Base-by-base conservation (phyloP, 2,888 invertebrate genomes). In the Orchesella flavescens region DNA sequence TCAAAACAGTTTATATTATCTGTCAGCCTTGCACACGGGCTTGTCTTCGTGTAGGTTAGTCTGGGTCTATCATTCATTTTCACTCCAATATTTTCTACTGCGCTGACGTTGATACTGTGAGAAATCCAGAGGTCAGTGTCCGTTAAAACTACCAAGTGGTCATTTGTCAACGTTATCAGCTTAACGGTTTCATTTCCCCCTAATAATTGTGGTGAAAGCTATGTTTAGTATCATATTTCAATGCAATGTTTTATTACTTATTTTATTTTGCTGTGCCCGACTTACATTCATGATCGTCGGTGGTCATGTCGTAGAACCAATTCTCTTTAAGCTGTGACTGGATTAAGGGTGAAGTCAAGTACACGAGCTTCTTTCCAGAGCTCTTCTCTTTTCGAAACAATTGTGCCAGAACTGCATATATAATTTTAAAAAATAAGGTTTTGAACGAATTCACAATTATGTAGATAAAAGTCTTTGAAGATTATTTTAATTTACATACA, bases 101-200 rank as follows among this genome's bases (percentile, higher is more conserved):
- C 63, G 17, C 78, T 77, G 15, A 53, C 63, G 21, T 83, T 85
- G 1, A 87, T 53, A 24, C 80, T 76, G 9, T 73, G 53, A 1
- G 85, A 85, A 10, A 87, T 84, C 69, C 81, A 85, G 12, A 87
- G n/a, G 4, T 81, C 65, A 4, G 34, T 81, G 2, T 75, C 53
- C 0, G 85, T 81, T 68, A 87, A 17, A 1, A 80, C 69, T 0
- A 85, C 68, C 1, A 87, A 24, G 49, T 83, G 75, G 46, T 84
- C 74, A 75, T 87, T 87, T 1, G 86, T 85, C 23, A 87, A 55
- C 3, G 84, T 44, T 2, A 85, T 65, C n/a, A 76, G 57, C 15
- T 75, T 57, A 9, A 79, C 79, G 34, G 57, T 63, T 1, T 84
- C 83, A n/a, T 78, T 76, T 44, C 69, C 79, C 85, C 68, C 68